These are phyloP conservation scores for Pammene aurita DNA, from an alignment of 2,888 invertebrate species.

Conservation along the genomic window DNA sequence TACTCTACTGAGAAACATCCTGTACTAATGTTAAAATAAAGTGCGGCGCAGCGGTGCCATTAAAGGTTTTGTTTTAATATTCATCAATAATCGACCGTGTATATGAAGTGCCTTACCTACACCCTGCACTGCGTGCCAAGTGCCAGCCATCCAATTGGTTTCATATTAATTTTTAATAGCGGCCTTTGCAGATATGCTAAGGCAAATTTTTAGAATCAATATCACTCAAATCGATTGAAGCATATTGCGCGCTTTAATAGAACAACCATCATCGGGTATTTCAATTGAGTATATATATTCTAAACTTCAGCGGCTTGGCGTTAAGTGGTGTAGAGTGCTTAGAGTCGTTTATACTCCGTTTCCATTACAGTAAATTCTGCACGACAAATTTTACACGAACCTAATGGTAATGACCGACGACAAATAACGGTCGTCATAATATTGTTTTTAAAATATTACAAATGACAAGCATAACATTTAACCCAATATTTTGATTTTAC, in stretches of 20 bases:
- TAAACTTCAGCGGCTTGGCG: constrained; percentile 22
- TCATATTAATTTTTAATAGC: not conserved
- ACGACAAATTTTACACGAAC: constrained; percentile 5
- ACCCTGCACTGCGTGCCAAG: not conserved
- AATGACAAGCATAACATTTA: not conserved
- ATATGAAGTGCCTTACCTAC: not conserved
- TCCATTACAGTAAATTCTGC: constrained; percentile 14
- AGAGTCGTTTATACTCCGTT: constrained; percentile 25
- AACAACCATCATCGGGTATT: constrained; percentile 29
- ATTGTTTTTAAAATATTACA: not conserved
- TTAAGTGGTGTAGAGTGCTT: constrained; percentile 31
- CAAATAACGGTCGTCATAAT: not conserved
- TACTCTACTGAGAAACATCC: no score
- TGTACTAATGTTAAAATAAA: no score
- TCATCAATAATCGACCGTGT: not conserved
- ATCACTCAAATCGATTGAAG: constrained; percentile 14
- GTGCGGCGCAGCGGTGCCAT: no score
- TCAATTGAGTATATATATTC: constrained; percentile 31
- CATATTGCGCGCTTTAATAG: constrained; percentile 18
- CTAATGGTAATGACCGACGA: not conserved
- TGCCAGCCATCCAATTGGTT: not conserved
- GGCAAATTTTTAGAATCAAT: not conserved
- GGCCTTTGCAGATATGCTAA: not conserved
- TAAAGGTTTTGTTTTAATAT: not conserved
- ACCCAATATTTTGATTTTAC: no score